Conservation (phyloP, 2,888 invertebrate species). For the Drosophila paramelanica region DNA sequence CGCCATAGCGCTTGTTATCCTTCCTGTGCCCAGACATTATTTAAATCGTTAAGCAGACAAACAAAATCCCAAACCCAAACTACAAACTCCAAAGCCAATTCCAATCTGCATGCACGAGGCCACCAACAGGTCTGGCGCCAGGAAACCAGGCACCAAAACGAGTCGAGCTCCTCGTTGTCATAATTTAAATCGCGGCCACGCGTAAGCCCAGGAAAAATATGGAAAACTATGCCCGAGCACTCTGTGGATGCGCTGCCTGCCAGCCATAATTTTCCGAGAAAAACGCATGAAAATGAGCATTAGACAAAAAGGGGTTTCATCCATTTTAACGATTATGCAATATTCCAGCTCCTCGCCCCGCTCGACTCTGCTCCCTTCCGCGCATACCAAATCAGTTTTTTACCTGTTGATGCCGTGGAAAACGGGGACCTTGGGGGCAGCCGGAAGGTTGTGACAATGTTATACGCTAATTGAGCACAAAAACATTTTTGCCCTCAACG, state of each 20-base stretch:
- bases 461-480: slow-evolving; percentile 80
- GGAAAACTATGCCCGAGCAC: slow-evolving; percentile 63
- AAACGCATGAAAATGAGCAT: slow-evolving; percentile 74
- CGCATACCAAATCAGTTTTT: slow-evolving; percentile 71
- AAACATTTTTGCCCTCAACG: slow-evolving; percentile 61
- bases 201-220: slow-evolving; percentile 63
- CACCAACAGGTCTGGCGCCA: slow-evolving; percentile 61
- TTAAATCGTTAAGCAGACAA: slow-evolving; percentile 62
- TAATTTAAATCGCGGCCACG: slow-evolving; percentile 72
- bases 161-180: slow-evolving; percentile 52
- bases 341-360: slow-evolving; percentile 12
- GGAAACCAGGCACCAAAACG: slow-evolving; percentile 49
- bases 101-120: slow-evolving; percentile 22
- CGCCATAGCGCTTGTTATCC: slow-evolving; percentile 64
- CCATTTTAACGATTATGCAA: slow-evolving; percentile 61
- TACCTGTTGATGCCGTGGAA: slow-evolving; percentile 70
- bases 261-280: slow-evolving; percentile 67
- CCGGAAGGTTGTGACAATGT: slow-evolving; percentile 77
- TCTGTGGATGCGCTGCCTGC: slow-evolving; percentile 36
- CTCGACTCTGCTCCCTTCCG: slow-evolving; percentile 12
- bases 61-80: slow-evolving; percentile 29
- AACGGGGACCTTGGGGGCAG: slow-evolving; percentile 25
- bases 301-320: slow-evolving; percentile 54
- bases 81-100: slow-evolving; percentile 24
- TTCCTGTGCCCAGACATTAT: slow-evolving; percentile 59